phyloP scores from a whole-genome alignment of 1,140 invertebrate species.

The Dendroctonus valens region DNA sequence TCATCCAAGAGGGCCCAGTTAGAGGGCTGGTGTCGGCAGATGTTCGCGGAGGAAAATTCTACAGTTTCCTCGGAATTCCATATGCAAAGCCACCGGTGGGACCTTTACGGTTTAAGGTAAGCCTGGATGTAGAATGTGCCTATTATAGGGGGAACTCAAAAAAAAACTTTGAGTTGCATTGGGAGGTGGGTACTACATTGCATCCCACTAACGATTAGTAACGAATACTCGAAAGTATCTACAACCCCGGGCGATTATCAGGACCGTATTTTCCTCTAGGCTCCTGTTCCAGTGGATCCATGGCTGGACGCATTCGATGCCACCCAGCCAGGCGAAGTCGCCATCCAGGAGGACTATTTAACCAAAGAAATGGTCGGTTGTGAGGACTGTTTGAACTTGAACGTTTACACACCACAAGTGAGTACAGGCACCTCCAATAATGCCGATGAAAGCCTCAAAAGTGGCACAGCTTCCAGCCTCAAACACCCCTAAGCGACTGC shows the following conservation, averaged over 20 bases:
- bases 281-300: constrained; percentile 54
- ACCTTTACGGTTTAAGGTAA: constrained; percentile 61
- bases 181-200: background rate
- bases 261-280: constrained; percentile 45
- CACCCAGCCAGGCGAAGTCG: constrained; percentile 51
- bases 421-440: constrained; percentile 40
- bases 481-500: constrained; percentile 45
- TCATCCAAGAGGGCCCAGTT: constrained; percentile 42
- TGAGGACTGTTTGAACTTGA: constrained; percentile 78
- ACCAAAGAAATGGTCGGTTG: constrained; percentile 37
- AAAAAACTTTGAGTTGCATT: background rate
- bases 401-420: constrained; percentile 66
- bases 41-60: constrained; percentile 48
- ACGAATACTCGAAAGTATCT: too few relatives aligned
- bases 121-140: constrained; percentile 61
- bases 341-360: constrained; percentile 48
- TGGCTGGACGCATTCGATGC: constrained; percentile 59
- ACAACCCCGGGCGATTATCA: too few relatives aligned
- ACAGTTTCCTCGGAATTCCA: constrained; percentile 63
- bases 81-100: constrained; percentile 68
- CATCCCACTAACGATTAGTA: background rate
- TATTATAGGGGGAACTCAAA: background rate
- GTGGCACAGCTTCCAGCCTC: background rate
- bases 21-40: constrained; percentile 46
- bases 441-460: constrained; percentile 42